These are phyloP conservation scores for Pterostichus madidus DNA, from an alignment of 2,888 invertebrate species.

Conservation along the genomic window DNA sequence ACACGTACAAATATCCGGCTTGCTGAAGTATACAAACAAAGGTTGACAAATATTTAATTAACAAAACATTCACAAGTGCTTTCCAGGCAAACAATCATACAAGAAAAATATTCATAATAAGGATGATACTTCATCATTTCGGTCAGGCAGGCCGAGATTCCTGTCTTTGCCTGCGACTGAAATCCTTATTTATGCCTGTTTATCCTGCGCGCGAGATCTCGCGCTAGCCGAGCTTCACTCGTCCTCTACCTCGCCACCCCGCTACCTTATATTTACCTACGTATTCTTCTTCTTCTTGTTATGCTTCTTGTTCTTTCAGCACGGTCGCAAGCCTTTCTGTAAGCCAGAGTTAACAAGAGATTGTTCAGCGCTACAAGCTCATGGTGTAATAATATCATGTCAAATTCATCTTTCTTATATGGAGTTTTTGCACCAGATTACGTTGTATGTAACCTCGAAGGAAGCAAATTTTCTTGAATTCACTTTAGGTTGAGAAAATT, in stretches of 20 bases:
- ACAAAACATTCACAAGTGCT: slow-evolving; percentile 41
- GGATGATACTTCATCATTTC: slow-evolving; percentile 63
- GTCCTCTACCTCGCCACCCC: slow-evolving; percentile 2
- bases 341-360: slow-evolving; percentile 66
- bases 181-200: slow-evolving; percentile 73
- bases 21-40: slow-evolving; percentile 29
- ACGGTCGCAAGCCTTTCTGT: slow-evolving; percentile 19
- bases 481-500: slow-evolving; percentile 59
- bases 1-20: slow-evolving; percentile 15
- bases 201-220: slow-evolving; percentile 69
- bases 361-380: slow-evolving; percentile 55
- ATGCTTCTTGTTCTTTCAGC: slow-evolving; percentile 44
- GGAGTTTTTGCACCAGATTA: slow-evolving; percentile 58
- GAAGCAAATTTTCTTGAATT: slow-evolving; percentile 60
- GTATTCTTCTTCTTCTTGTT: slow-evolving; percentile 58
- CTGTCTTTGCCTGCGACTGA: slow-evolving; percentile 69
- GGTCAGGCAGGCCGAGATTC: slow-evolving; percentile 55
- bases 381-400: slow-evolving; percentile 65
- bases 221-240: slow-evolving; percentile 4
- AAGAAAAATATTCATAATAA: slow-evolving; percentile 54
- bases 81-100: slow-evolving; percentile 43
- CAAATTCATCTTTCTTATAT: slow-evolving; percentile 65
- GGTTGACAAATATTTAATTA: slow-evolving; percentile 61
- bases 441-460: slow-evolving; percentile 29
- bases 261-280: slow-evolving; percentile 58